These are phyloP conservation scores for Poeciliopsis turrubarensis DNA, from an alignment of 2,113 vertebrate species.

Conservation along the genomic window DNA sequence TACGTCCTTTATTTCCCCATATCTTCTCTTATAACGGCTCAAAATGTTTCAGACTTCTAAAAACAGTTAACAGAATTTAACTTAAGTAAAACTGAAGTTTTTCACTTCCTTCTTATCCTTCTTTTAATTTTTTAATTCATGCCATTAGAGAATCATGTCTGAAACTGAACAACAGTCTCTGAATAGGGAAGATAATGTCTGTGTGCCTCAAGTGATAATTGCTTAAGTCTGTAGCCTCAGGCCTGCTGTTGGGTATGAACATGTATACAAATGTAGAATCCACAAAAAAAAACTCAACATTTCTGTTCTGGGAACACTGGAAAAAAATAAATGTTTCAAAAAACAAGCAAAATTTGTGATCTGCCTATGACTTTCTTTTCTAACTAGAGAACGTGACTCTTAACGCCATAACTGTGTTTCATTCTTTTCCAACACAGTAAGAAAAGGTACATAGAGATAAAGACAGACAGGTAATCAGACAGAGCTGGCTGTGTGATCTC, in stretches of 20 bases:
- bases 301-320: background rate
- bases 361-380: background rate
- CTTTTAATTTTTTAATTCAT: slow-evolving; percentile 31
- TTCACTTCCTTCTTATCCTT: slow-evolving; percentile 1
- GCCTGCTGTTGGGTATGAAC: slow-evolving; percentile 7
- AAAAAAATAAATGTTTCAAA: background rate
- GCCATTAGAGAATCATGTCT: slow-evolving; percentile 62
- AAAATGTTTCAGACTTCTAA: too few species aligned
- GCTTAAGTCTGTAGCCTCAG: slow-evolving; percentile 35
- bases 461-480: slow-evolving; percentile 81
- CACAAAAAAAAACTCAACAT: slow-evolving; percentile 7
- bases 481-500: slow-evolving; percentile 53
- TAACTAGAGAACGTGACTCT: slow-evolving; percentile 1
- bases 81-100: background rate
- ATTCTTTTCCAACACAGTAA: slow-evolving; percentile 73
- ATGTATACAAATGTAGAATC: background rate
- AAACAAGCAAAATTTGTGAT: background rate
- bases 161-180: slow-evolving; percentile 56
- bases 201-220: slow-evolving; percentile 59
- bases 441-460: slow-evolving; percentile 75
- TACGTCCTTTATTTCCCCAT: too few species aligned
- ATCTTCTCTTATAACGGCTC: background rate
- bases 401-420: slow-evolving; percentile 49
- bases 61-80: slow-evolving; percentile 1
- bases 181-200: slow-evolving; percentile 37